These are phyloP conservation scores for Cebidichthys violaceus DNA, from an alignment of 2,113 vertebrate species.

Conservation along the genomic window DNA sequence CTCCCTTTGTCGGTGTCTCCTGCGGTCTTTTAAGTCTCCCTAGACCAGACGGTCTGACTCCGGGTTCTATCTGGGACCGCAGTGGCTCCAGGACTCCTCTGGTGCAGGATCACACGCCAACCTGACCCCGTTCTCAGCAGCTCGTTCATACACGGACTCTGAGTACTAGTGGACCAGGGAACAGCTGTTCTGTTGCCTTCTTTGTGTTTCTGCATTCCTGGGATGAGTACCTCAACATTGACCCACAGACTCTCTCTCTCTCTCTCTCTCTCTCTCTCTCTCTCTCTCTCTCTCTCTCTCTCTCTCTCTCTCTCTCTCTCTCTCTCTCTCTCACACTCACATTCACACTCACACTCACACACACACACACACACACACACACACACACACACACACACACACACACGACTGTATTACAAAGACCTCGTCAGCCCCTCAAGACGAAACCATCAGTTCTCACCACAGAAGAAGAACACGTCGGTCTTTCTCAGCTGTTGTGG, in stretches of 20 bases:
- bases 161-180: constrained; percentile 31
- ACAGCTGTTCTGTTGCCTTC: constrained; percentile 46
- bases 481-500: not conserved
- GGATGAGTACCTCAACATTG: constrained; percentile 29
- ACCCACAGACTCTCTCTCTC: no score
- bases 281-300: no score
- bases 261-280: no score
- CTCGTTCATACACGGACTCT: not conserved
- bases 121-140: not conserved
- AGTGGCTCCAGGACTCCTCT: not conserved
- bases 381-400: no score
- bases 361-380: no score
- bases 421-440: constrained; percentile 20
- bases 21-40: not conserved
- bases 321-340: no score
- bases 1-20: not conserved
- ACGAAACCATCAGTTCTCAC: constrained; percentile 27
- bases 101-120: not conserved
- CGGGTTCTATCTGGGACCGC: constrained; percentile 12
- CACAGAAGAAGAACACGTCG: constrained; percentile 6
- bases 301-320: no score
- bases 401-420: no score
- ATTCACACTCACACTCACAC: no score
- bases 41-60: constrained; percentile 29
- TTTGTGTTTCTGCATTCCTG: constrained; percentile 52